These are phyloP conservation scores for Myathropa florea DNA, from an alignment of 2,888 invertebrate species.

Conservation along the genomic window DNA sequence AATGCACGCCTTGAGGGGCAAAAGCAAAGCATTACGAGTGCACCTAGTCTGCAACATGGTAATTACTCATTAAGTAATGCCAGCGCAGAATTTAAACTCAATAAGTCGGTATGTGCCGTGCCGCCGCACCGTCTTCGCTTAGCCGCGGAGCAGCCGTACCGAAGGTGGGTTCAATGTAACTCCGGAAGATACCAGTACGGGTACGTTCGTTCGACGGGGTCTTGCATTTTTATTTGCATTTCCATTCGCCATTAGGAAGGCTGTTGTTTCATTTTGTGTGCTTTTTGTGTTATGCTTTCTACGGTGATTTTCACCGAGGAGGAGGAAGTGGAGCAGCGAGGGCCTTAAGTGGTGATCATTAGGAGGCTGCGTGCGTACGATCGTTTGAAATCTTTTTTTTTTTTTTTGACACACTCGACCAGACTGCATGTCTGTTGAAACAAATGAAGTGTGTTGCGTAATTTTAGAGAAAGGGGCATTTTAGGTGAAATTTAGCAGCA, in stretches of 20 bases:
- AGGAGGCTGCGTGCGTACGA: neutral
- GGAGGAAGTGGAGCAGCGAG: neutral
- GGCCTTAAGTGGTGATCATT: neutral
- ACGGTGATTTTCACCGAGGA: neutral
- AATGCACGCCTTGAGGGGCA: conserved; percentile 53
- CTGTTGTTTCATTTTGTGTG: neutral
- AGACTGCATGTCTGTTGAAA: neutral
- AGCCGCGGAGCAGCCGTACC: neutral
- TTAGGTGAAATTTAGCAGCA: neutral
- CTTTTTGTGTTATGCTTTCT: neutral
- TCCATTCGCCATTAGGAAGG: neutral
- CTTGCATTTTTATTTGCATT: conserved; percentile 1
- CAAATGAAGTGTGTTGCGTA: neutral
- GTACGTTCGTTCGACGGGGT: neutral
- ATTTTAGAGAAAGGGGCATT: neutral
- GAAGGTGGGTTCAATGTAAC: conserved; percentile 50
- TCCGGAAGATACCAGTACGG: conserved; percentile 10
- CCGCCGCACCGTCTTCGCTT: neutral
- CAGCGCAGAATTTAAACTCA: conserved; percentile 34
- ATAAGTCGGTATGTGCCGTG: neutral
- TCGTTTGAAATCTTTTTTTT: neutral
- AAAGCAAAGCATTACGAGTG: neutral
- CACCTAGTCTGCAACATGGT: conserved; percentile 15
- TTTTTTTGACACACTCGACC: neutral
- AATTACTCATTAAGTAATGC: conserved; percentile 63